phyloP scores from a whole-genome alignment of 2,113 vertebrate species.

The Gnathonemus longibarbis region DNA sequence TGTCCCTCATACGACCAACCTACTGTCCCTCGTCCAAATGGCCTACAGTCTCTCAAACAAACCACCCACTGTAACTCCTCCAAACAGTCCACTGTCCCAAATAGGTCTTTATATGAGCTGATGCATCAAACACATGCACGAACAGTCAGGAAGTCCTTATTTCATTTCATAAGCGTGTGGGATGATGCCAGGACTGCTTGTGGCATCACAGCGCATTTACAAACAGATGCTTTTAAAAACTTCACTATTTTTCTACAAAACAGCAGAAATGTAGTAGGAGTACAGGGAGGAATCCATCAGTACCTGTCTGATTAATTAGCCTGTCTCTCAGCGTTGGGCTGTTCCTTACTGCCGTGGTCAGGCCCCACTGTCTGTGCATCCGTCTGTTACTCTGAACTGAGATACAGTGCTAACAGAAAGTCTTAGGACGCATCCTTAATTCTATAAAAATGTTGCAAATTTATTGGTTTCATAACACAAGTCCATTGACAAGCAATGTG shows the following conservation, averaged over 20 bases:
- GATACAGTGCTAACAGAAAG: background rate
- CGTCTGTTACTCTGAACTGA: background rate
- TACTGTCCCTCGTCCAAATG: background rate
- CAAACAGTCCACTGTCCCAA: background rate
- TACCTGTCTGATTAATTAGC: background rate
- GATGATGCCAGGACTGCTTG: background rate
- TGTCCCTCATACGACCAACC: background rate
- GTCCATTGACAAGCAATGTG: background rate
- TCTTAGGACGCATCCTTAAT: background rate
- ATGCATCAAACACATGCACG: constrained; percentile 21
- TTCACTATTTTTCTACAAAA: background rate
- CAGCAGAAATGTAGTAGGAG: background rate
- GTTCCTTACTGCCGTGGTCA: background rate
- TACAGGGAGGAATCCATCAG: background rate
- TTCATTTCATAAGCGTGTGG: constrained; percentile 12
- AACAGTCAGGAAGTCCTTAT: background rate
- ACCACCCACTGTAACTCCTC: background rate
- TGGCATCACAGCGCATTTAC: background rate
- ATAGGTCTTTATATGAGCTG: background rate
- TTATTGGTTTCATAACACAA: background rate
- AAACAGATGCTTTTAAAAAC: background rate
- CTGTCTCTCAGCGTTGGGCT: background rate
- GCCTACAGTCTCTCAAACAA: background rate
- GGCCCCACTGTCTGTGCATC: background rate
- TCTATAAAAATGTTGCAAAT: background rate